Evolutionary conservation across 1,140 invertebrate genomes (phyloP), one percentile per base, ranked within the genome.

Genomic region (Chionoecetes opilio): DNA sequence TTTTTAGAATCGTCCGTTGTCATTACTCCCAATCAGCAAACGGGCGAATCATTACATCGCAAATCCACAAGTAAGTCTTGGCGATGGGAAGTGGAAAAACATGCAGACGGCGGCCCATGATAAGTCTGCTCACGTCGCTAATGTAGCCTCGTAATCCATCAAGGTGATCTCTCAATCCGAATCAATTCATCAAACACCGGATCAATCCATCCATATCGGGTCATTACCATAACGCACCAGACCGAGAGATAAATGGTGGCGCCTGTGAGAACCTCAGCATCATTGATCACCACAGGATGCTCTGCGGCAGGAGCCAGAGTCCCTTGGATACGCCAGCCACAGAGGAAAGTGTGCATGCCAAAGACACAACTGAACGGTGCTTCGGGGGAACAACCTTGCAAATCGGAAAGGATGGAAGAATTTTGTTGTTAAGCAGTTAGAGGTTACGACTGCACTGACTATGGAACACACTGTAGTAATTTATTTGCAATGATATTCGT

Each of bases 141-240:
- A 75, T 75, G 63, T 75, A 75, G 63, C 63, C 63, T n/a, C 63
- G 63, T 75, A 75, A 75, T 75, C 63, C 63, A 75, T 75, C 63
- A 75, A 75, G 63, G 63, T 75, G 63, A 75, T 75, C 63, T 75
- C 63, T 75, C 63, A 75, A 75, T 75, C 63, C 21, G n/a, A 75
- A 75, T 75, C 63, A 75, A 75, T 75, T n/a, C 63, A 75, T 75
- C 63, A 75, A 75, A 75, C 63, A 75, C 2, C 63, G 21, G 63
- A 75, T 75, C 63, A 26, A n/a, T 75, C 63, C 63, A 75, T 75
- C 21, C 63, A 75, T 75, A 75, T 75, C 63, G n/a, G 63, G 63
- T 75, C 63, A 75, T 75, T 75, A 75, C 63, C 63, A 75, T 75
- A 75, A 75, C 63, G 63, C 63, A 75, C 63, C 63, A 75, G 63